Evolutionary conservation across 2,113 vertebrate species (phyloP).

Genomic region (Dryoscopus gambensis): DNA sequence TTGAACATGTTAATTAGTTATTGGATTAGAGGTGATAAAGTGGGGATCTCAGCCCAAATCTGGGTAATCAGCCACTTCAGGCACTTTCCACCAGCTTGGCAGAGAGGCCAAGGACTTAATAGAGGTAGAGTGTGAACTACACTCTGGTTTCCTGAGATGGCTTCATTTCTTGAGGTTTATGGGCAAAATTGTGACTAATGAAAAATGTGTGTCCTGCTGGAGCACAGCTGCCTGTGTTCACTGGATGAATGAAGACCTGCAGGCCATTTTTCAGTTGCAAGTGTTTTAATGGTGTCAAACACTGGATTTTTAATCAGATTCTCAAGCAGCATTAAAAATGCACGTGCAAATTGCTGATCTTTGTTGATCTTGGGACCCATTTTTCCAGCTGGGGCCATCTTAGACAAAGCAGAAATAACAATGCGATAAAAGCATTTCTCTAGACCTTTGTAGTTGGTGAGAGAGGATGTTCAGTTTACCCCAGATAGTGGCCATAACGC

Average conservation of each 20-base stretch:
- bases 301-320: slow-evolving; percentile 5
- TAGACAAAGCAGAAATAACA: neutral
- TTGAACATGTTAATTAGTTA: neutral
- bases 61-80: neutral
- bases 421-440: neutral
- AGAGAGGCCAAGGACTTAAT: neutral
- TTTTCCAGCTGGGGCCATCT: neutral
- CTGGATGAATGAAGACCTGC: neutral
- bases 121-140: neutral
- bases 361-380: neutral
- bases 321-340: neutral
- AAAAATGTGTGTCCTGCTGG: neutral
- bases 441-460: neutral
- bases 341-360: neutral
- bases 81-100: neutral
- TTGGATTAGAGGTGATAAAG: neutral
- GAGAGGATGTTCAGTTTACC: slow-evolving; percentile 58
- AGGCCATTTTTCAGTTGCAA: neutral
- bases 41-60: neutral
- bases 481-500: neutral
- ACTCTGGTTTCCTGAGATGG: neutral
- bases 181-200: neutral
- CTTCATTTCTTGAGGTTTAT: neutral
- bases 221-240: neutral
- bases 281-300: slow-evolving; percentile 6